These are phyloP conservation scores for Gambusia yucatana DNA, from an alignment of 2,797 vertebrate genomes.

Conservation along the genomic window DNA sequence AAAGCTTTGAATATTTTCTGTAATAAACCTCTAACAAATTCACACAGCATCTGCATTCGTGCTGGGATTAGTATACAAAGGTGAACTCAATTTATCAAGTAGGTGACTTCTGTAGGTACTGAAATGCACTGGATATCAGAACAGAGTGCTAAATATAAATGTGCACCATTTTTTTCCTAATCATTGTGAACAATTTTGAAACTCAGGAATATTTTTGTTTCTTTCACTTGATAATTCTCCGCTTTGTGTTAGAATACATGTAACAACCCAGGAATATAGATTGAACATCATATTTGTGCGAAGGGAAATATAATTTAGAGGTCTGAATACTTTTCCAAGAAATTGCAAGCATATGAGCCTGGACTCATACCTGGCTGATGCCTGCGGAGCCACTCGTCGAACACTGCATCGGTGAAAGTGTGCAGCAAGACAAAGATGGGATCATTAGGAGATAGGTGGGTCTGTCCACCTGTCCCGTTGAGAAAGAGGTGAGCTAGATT, in stretches of 20 bases:
- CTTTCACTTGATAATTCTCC: not conserved
- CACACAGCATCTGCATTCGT: not conserved
- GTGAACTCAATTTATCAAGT: not conserved
- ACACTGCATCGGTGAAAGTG: conserved; percentile 94
- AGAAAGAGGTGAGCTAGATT: conserved; percentile 97
- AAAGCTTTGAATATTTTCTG: not conserved
- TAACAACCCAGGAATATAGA: not conserved
- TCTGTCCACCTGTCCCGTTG: conserved; percentile 96
- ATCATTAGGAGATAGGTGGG: conserved; percentile 95
- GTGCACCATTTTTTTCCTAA: not conserved
- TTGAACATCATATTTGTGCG: not conserved
- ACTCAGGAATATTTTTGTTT: not conserved
- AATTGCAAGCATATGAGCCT: not conserved
- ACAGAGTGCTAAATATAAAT: not conserved
- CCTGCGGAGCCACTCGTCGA: conserved; percentile 94
- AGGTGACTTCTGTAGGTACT: not conserved
- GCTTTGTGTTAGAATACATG: not conserved
- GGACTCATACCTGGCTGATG: conserved; percentile 83
- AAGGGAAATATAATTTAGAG: not conserved
- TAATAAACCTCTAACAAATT: not conserved
- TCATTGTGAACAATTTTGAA: not conserved
- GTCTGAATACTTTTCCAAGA: not conserved
- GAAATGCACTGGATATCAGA: not conserved
- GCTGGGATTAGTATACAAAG: not conserved
- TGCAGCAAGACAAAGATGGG: conserved; percentile 95